Conservation (phyloP, 2,888 invertebrate genomes). For the Drosophila koepferae region DNA sequence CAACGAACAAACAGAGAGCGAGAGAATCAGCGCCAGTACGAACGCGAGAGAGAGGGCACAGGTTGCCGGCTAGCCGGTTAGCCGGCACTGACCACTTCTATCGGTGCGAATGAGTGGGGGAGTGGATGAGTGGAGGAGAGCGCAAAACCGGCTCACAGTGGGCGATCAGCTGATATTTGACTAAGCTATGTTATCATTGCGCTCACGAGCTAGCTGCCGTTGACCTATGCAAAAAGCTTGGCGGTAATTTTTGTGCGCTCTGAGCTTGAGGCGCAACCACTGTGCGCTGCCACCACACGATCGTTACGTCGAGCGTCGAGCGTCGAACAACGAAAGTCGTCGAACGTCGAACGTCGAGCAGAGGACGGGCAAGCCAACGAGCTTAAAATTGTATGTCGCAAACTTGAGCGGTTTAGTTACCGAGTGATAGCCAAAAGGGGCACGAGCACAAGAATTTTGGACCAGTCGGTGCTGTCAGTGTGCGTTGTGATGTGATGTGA, state of each 20-base stretch:
- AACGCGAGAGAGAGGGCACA: constrained; percentile 19
- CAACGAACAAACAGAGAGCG: constrained; percentile 20
- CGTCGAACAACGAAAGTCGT: constrained; percentile 11
- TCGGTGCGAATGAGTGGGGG: constrained; percentile 32
- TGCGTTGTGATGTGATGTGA: constrained; percentile 43
- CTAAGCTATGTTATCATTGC: not conserved
- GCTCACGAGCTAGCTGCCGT: not conserved
- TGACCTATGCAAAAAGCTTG: not conserved
- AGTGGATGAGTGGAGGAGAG: constrained; percentile 27
- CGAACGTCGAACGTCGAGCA: constrained; percentile 20
- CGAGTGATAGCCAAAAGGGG: constrained; percentile 64
- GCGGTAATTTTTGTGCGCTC: not conserved
- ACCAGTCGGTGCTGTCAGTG: constrained; percentile 38
- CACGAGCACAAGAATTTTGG: constrained; percentile 49
- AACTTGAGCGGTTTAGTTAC: constrained; percentile 61
- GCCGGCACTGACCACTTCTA: constrained; percentile 48
- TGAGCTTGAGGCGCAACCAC: constrained; percentile 30
- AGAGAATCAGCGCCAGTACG: not conserved
- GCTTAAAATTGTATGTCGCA: constrained; percentile 63
- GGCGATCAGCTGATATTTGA: constrained; percentile 32
- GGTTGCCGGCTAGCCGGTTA: constrained; percentile 71
- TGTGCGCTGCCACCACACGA: constrained; percentile 48
- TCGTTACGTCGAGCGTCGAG: constrained; percentile 31
- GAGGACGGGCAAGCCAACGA: constrained; percentile 24
- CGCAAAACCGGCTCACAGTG: constrained; percentile 53